A percentile compares a stretch with the other conserved stretches of the same genome.
Conservation (phyloP, 1,140 invertebrate genomes). For the Maconellicoccus hirsutus region DNA sequence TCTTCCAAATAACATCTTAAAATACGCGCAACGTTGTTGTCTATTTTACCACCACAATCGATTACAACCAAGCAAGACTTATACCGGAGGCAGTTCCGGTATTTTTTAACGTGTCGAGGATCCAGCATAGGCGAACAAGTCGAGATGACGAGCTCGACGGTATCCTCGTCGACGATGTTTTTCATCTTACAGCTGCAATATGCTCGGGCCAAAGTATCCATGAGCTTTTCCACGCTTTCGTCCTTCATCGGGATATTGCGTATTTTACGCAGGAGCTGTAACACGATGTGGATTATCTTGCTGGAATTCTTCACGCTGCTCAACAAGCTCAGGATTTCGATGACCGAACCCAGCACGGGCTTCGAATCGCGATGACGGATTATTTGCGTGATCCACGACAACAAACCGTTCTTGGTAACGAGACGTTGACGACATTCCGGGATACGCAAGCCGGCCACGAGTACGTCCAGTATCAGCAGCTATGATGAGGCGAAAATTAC, state of each 20-base stretch:
- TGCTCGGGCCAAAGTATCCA: neutral
- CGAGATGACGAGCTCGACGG: too few species aligned
- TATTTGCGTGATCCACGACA: neutral
- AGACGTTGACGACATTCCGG: neutral
- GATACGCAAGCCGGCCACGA: neutral
- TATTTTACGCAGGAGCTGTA: neutral
- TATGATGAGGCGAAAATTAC: constrained; percentile 13
- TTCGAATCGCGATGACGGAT: neutral
- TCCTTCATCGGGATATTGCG: neutral
- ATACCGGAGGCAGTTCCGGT: too few species aligned
- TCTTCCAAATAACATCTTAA: neutral
- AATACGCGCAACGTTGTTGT: neutral
- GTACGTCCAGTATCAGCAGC: constrained; percentile 13
- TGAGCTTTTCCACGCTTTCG: neutral
- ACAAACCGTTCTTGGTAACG: neutral
- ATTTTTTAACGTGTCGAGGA: too few species aligned
- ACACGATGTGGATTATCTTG: neutral
- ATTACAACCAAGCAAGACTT: too few species aligned
- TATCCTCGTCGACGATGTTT: too few species aligned
- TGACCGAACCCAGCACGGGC: too few species aligned
- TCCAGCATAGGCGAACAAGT: too few species aligned
- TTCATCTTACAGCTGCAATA: too few species aligned
- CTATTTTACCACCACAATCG: neutral
- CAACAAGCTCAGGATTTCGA: too few species aligned
- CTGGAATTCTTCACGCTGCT: neutral